Conservation (phyloP, 2,888 invertebrate genomes). For the Vandiemenella viatica region DNA sequence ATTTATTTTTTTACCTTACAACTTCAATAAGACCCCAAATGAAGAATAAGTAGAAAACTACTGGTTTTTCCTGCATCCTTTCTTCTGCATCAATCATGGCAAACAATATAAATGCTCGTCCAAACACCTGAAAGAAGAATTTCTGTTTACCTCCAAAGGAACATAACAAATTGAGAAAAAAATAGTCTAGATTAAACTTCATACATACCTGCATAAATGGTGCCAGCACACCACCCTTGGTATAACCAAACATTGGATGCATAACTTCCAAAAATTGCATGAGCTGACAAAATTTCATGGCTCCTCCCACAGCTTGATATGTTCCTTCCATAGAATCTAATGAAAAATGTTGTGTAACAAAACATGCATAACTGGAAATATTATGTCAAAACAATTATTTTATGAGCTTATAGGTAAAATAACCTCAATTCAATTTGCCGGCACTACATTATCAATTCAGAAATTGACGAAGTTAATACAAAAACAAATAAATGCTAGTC, state of each 20-base stretch:
- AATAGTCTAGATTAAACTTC: neutral
- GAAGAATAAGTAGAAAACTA: conserved; percentile 73
- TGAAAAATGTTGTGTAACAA: conserved; percentile 4
- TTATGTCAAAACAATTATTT: too few relatives aligned
- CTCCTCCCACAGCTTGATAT: conserved; percentile 57
- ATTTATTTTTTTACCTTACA: conserved; percentile 43
- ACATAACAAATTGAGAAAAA: neutral
- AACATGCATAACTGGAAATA: too few relatives aligned
- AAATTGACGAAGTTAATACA: too few relatives aligned
- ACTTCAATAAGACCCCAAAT: conserved; percentile 73
- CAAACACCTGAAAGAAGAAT: conserved; percentile 37
- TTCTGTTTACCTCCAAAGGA: neutral
- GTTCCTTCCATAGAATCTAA: conserved; percentile 48
- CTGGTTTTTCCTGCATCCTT: conserved; percentile 73
- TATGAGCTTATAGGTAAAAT: too few relatives aligned
- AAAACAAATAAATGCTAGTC: too few relatives aligned
- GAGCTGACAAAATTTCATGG: conserved; percentile 66
- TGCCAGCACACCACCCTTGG: conserved; percentile 55
- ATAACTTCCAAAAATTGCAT: conserved; percentile 75
- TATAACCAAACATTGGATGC: conserved; percentile 79
- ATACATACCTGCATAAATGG: conserved; percentile 52
- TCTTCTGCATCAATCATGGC: conserved; percentile 70
- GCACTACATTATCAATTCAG: too few relatives aligned
- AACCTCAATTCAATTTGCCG: too few relatives aligned
- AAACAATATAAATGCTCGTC: conserved; percentile 65